Evolutionary conservation across 2,113 vertebrate genomes (phyloP).

Genomic region (Corythoichthys intestinalis): DNA sequence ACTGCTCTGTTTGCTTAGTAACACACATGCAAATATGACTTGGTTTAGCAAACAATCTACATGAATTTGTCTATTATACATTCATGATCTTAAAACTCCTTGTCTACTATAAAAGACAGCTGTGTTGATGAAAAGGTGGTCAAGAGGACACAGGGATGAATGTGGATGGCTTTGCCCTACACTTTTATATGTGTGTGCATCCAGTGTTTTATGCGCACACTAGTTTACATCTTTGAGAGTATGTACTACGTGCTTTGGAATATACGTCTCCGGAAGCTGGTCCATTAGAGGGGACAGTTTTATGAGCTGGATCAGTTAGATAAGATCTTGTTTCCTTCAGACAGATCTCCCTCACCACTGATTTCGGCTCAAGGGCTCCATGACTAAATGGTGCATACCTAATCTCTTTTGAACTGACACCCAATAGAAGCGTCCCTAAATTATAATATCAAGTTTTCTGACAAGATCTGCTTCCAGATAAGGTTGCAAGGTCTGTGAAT

Average conservation of each 20-base stretch:
- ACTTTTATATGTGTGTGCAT: constrained; percentile 10
- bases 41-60: constrained; percentile 55
- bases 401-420: constrained; percentile 72
- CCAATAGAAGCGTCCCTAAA: constrained; percentile 61
- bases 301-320: constrained; percentile 64
- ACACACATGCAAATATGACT: constrained; percentile 57
- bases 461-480: constrained; percentile 69
- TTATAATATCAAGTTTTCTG: constrained; percentile 64
- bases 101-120: constrained; percentile 37
- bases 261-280: constrained; percentile 39
- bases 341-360: constrained; percentile 55
- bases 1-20: constrained; percentile 53
- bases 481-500: constrained; percentile 58
- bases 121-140: constrained; percentile 40
- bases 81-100: constrained; percentile 55
- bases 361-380: constrained; percentile 66
- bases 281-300: constrained; percentile 66
- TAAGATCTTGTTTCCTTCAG: constrained; percentile 68
- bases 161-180: constrained; percentile 11
- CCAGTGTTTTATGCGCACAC: constrained; percentile 12
- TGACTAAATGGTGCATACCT: constrained; percentile 70
- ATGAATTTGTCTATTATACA: constrained; percentile 61
- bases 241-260: constrained; percentile 16
- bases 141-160: constrained; percentile 12
- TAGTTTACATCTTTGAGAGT: constrained; percentile 16